Base-by-base conservation (phyloP, 92 coral and sea anemone genomes). In the Zoanthus gigantus region DNA sequence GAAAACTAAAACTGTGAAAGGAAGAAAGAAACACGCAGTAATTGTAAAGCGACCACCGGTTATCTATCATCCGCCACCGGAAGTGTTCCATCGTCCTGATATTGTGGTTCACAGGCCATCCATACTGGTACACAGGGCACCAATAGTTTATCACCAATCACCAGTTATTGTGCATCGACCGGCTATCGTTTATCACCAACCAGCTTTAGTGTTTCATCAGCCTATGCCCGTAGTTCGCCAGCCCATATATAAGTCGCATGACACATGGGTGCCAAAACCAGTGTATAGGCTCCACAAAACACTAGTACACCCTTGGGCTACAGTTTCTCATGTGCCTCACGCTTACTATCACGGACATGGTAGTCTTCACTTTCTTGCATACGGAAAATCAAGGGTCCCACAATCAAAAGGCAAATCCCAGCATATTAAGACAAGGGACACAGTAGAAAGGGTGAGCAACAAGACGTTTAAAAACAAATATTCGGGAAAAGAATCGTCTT, bases 91-190 rank as follows among this genome's bases (percentile, higher is more conserved):
- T 86, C 91, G 98, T 53, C 99, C 99, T 68, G 96, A 97, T 32
- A 97, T 97, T 77, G 92, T 97, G 68, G 98, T 97, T 60, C 99
- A 97, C 86, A 93, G 98, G 32, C 94, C 99, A n/a, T 95, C 99
- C 45, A 88, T 97, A 72, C 85, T 97, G 80, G 91, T 97, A 32
- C 99, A 97, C 86, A 96, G 99, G 4, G 97, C 98, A 17, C 96
- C 99, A 13, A 94, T 97, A 45, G 88, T 97, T 37, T 95, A 97
- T 71, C 99, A 97, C 80, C 99, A 95, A 71, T 92, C 99, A 0
- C 98, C 99, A 7, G 99, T 97, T 7, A 92, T 97, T 63, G 98
- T 97, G 37, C 98, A 95, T 58, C 91, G 98, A 15, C 98, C 99
- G 8, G 94, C 98, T n/a, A 91, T 97, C 71, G 98, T 95, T 17